Evolutionary conservation across 2,797 vertebrate species (phyloP).

Genomic region (Hemibagrus guttatus): DNA sequence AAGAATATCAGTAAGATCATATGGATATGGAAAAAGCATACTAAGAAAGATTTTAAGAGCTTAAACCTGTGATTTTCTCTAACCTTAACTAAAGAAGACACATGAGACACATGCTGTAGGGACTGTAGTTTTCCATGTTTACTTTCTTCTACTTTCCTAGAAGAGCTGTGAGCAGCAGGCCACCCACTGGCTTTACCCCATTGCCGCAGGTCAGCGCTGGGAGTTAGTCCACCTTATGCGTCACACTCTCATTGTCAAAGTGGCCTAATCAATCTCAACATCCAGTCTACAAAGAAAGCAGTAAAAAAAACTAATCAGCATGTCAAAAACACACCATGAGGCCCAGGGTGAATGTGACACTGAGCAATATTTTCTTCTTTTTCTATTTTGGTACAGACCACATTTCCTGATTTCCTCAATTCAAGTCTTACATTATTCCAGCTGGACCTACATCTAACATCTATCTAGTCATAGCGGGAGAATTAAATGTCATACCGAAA

Average conservation of each 20-base stretch:
- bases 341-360: neutral
- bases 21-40: neutral
- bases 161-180: conserved; percentile 34
- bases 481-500: neutral
- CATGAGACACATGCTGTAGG: neutral
- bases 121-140: conserved; percentile 30
- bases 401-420: neutral
- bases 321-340: conserved; percentile 34
- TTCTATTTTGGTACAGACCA: neutral
- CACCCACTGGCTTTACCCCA: conserved; percentile 39
- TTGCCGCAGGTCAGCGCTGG: conserved; percentile 36
- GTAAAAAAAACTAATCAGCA: conserved; percentile 25
- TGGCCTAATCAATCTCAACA: conserved; percentile 36
- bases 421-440: neutral
- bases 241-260: conserved; percentile 47
- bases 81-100: conserved; percentile 21
- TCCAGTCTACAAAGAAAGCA: conserved; percentile 31
- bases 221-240: conserved; percentile 36
- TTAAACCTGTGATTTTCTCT: neutral
- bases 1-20: neutral
- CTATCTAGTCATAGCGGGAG: neutral
- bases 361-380: neutral
- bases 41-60: neutral
- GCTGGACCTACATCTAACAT: neutral
- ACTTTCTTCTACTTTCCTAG: conserved; percentile 43